phyloP scores from a whole-genome alignment of 1,140 invertebrate species.

The Ceratoteleas bidentatus region DNA sequence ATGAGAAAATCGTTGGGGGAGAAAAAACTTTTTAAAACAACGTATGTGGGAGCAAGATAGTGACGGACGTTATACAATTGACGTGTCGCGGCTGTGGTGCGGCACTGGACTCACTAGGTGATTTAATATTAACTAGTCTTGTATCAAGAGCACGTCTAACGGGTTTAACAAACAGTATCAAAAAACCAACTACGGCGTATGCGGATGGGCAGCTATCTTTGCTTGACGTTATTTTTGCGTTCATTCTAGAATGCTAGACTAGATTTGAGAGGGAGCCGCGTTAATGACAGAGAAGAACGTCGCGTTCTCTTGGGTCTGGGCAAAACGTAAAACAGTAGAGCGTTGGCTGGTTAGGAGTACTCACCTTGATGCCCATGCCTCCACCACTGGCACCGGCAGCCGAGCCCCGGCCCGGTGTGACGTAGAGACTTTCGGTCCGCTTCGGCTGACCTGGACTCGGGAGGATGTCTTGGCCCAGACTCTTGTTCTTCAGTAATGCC shows the following conservation, averaged over 20 bases:
- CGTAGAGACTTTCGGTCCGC: conserved; percentile 91
- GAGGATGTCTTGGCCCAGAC: conserved; percentile 92
- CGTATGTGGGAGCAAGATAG: background rate
- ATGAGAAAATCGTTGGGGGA: too few species aligned
- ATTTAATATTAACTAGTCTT: background rate
- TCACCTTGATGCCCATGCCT: conserved; percentile 74
- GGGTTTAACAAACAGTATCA: background rate
- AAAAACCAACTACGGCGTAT: background rate
- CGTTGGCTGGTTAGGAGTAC: conserved; percentile 51
- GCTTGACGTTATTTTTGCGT: too few species aligned
- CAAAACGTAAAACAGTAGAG: conserved; percentile 30
- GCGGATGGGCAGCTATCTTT: too few species aligned
- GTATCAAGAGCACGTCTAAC: background rate
- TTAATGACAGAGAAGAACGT: conserved; percentile 33
- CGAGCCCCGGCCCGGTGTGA: conserved; percentile 80
- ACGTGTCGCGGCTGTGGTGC: conserved; percentile 6
- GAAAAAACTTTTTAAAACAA: conserved; percentile 11
- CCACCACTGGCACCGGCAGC: conserved; percentile 70
- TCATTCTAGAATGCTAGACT: too few species aligned
- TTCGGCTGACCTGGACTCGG: conserved; percentile 92
- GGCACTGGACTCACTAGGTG: background rate
- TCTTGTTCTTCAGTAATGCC: conserved; percentile 88
- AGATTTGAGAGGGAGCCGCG: conserved; percentile 10
- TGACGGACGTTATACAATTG: conserved; percentile 48
- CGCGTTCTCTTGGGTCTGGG: conserved; percentile 25